Base-by-base conservation (phyloP, 1,140 invertebrate genomes). In the Drosophila micromelanica region DNA sequence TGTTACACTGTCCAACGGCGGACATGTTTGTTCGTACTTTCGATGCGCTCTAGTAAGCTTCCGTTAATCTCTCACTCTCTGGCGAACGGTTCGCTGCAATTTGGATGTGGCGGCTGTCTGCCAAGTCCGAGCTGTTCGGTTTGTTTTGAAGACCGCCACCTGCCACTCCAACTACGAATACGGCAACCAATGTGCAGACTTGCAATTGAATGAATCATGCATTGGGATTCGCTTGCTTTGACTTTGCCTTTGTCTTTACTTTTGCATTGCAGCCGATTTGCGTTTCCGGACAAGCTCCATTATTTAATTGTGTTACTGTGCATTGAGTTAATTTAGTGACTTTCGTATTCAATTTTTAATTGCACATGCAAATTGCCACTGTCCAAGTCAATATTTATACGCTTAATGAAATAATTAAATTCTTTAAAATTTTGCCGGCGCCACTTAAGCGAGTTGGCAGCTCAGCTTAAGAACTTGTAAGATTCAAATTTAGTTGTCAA, bases 1-100 rank as follows among this genome's bases (percentile, higher is more conserved):
- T 75, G 69, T 61, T 77, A 73, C 77, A 65, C 72, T 82, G 72
- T 79, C 75, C 78, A 76, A 23, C 54, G 45, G 55, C 35, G 78
- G 60, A 78, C 79, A 89, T 75, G 68, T 89, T 82, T 82, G 67
- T 56, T 69, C 67, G 69, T 76, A 69, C 72, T 78, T 77, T 80
- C 69, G 85, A 78, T 76, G 69, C 80, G 85, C 85, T 89, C 85
- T 90, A 89, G 60, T 89, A 89, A 89, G 85, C 85, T 90, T 80
- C 85, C 84, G 69, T 84, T 89, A 65, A 73, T 69, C 74, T 63
- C 48, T 79, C 60, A 38, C 46, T 75, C 45, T 76, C 40, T 49
- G 15, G 42, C 57, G 23, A 68, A 63, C 52, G 32, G 27, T 69
- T 43, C 67, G 67, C 70, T 87, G 75, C 71, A 81, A 79, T 71